Percentiles rank a stretch among this genome's conserved stretches.
Conservation (phyloP, 2,797 vertebrate species). For the Anguilla megastoma region DNA sequence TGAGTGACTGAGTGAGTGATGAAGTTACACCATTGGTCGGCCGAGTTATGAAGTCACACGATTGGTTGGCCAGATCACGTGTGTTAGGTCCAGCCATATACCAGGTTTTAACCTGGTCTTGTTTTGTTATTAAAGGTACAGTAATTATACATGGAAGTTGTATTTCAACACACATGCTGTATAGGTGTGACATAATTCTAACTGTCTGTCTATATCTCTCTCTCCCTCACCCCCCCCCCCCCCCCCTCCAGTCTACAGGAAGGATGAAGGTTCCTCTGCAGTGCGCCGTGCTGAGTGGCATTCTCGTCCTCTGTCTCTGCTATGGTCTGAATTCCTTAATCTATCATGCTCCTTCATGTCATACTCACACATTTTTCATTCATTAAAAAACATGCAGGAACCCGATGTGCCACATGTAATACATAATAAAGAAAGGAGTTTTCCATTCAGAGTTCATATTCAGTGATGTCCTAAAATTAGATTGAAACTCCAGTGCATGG, state of each 20-base stretch:
- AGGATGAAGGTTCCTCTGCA: slow-evolving; percentile 28
- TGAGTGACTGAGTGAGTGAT: too few relatives aligned
- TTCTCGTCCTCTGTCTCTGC: slow-evolving; percentile 27
- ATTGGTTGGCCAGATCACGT: too few relatives aligned
- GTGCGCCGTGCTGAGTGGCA: slow-evolving; percentile 13
- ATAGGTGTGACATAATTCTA: not conserved
- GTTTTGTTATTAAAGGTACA: not conserved
- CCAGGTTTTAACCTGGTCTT: too few relatives aligned
- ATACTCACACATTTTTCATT: not conserved
- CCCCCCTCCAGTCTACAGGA: not conserved
- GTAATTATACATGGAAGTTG: not conserved
- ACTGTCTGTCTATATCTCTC: not conserved
- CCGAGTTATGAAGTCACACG: too few relatives aligned
- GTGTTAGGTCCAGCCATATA: too few relatives aligned
- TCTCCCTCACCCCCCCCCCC: not conserved
- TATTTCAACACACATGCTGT: not conserved
- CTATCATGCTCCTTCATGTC: not conserved
- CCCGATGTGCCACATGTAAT: not conserved
- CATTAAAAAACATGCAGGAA: not conserved
- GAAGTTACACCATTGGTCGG: too few relatives aligned
- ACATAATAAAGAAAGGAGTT: not conserved
- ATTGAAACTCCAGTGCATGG: not conserved
- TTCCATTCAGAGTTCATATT: not conserved
- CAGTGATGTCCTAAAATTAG: not conserved
- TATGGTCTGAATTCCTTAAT: slow-evolving; percentile 16